A percentile compares a stretch with the other conserved stretches of the same genome.
Conservation (phyloP, 2,888 invertebrate genomes). For the Ditula angustiorana region DNA sequence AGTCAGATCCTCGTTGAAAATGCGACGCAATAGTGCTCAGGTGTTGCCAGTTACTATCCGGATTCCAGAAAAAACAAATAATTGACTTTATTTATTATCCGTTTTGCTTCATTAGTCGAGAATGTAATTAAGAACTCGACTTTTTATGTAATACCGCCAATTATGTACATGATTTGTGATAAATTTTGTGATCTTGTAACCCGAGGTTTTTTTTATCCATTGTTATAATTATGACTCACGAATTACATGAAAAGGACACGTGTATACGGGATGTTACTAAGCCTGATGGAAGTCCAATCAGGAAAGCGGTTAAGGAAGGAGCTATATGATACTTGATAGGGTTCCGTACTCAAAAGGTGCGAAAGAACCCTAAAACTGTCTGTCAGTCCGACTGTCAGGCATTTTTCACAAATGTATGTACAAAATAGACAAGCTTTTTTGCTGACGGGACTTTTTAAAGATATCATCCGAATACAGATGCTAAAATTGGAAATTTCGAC, state of each 20-base stretch:
- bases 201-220: not conserved
- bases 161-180: not conserved
- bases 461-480: no score
- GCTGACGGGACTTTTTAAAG: no score
- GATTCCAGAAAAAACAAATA: not conserved
- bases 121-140: not conserved
- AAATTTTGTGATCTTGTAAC: not conserved
- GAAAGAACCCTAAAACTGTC: no score
- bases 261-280: no score
- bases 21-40: not conserved
- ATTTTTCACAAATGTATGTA: no score
- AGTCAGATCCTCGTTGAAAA: not conserved
- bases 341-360: no score
- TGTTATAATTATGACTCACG: not conserved
- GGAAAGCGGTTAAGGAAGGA: no score
- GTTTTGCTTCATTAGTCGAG: not conserved
- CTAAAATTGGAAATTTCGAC: no score
- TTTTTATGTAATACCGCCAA: not conserved
- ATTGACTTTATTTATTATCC: not conserved
- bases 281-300: no score
- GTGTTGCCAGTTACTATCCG: not conserved
- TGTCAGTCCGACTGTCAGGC: no score
- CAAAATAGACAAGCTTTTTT: no score
- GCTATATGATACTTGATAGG: no score
- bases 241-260: not conserved